phyloP scores from a whole-genome alignment of 1,140 invertebrate species.

The Calephelis nemesis region DNA sequence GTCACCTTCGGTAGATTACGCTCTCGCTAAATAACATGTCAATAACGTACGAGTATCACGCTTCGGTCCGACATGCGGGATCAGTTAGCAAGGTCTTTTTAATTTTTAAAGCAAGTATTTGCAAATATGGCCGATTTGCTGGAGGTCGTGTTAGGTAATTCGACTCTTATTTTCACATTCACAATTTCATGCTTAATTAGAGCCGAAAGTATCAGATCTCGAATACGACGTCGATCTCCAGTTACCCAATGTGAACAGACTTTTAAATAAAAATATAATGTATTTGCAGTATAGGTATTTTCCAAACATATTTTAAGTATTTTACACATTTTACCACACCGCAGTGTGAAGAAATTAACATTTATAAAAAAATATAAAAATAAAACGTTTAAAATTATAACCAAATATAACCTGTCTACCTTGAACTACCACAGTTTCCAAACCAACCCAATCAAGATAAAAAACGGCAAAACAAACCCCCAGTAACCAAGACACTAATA shows the following conservation, averaged over 20 bases:
- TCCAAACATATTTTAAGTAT: too few species aligned
- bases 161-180: slow-evolving; percentile 7
- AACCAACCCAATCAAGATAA: too few species aligned
- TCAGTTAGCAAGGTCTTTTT: slow-evolving; percentile 25
- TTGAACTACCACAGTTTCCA: too few species aligned
- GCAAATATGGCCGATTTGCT: slow-evolving; percentile 21
- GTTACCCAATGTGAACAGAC: neutral
- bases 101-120: slow-evolving; percentile 20
- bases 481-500: too few species aligned
- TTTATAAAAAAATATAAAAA: too few species aligned
- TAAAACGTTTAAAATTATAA: too few species aligned
- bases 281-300: too few species aligned
- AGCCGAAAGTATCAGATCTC: neutral
- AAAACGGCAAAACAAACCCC: too few species aligned
- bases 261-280: too few species aligned
- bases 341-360: too few species aligned
- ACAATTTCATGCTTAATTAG: slow-evolving; percentile 15
- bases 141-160: slow-evolving; percentile 18
- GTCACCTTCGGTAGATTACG: slow-evolving; percentile 45
- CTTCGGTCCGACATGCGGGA: slow-evolving; percentile 6
- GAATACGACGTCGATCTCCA: neutral
- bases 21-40: slow-evolving; percentile 41
- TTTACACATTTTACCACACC: too few species aligned
- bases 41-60: neutral
- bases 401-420: too few species aligned